Percentiles rank a stretch among this genome's conserved stretches.
Evolutionary conservation across 2,113 vertebrate species (phyloP).

Genomic region (Pluvialis apricaria): DNA sequence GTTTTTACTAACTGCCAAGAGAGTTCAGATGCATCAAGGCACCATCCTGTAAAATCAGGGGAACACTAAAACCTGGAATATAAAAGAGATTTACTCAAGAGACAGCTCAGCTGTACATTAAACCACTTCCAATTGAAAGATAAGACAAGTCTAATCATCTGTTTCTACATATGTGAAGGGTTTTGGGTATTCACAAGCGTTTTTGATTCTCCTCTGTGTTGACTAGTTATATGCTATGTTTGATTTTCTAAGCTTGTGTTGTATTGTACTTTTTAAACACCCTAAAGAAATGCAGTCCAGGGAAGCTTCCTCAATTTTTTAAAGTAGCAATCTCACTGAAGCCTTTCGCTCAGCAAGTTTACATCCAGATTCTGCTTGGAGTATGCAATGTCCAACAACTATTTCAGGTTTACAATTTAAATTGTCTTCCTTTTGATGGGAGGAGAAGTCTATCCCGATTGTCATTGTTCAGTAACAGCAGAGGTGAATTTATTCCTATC

Average conservation of each 20-base stretch:
- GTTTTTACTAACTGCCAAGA: neutral
- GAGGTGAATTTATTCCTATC: neutral
- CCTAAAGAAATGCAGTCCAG: neutral
- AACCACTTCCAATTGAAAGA: neutral
- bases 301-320: neutral
- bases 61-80: neutral
- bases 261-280: neutral
- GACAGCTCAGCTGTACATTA: neutral
- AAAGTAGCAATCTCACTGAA: neutral
- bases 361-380: neutral
- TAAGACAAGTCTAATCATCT: slow-evolving; percentile 31
- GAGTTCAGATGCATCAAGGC: neutral
- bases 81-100: neutral
- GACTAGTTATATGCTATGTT: neutral
- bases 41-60: neutral
- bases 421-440: neutral
- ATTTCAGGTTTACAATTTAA: neutral
- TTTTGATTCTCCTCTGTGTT: neutral
- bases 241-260: slow-evolving; percentile 32
- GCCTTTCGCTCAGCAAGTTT: neutral
- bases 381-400: neutral
- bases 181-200: neutral
- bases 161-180: slow-evolving; percentile 46
- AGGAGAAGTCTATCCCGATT: neutral
- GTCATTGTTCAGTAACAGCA: neutral